phyloP scores from a whole-genome alignment of 2,888 invertebrate species.

The Aspidapion aeneum region DNA sequence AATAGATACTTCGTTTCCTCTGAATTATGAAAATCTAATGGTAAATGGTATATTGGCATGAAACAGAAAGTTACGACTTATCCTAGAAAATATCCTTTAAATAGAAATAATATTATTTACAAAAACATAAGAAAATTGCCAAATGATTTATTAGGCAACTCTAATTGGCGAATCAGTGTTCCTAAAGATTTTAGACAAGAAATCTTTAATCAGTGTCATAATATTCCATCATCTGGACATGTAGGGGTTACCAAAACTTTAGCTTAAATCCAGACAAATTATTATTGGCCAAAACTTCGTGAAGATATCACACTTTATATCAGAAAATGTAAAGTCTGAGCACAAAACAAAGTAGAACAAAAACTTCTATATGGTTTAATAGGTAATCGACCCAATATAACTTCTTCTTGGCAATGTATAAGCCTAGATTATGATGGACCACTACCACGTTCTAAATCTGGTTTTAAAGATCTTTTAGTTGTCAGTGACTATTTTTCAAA shows the following conservation, averaged over 20 bases:
- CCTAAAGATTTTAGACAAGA: neutral
- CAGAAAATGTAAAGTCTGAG: constrained; percentile 6
- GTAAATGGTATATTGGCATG: constrained; percentile 25
- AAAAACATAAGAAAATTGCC: constrained; percentile 18
- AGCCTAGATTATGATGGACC: constrained; percentile 13
- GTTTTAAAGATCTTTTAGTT: constrained; percentile 6
- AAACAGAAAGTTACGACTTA: constrained; percentile 1
- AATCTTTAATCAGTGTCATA: neutral
- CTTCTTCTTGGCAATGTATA: constrained; percentile 6
- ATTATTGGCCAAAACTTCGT: constrained; percentile 6
- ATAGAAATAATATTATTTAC: constrained; percentile 20
- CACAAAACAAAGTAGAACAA: constrained; percentile 11
- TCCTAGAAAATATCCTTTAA: constrained; percentile 22
- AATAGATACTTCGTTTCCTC: neutral
- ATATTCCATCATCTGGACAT: constrained; percentile 7
- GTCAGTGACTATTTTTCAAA: constrained; percentile 16
- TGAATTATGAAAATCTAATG: too few species aligned
- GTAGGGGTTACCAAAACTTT: neutral
- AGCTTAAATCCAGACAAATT: neutral
- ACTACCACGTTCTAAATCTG: constrained; percentile 7
- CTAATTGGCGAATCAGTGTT: constrained; percentile 1
- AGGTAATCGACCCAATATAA: constrained; percentile 2
- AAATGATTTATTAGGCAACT: too few species aligned
- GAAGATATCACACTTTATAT: constrained; percentile 1
- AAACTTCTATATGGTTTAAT: constrained; percentile 1